Base-by-base conservation (phyloP, 2,797 vertebrate species). In the Aratinga solstitialis region DNA sequence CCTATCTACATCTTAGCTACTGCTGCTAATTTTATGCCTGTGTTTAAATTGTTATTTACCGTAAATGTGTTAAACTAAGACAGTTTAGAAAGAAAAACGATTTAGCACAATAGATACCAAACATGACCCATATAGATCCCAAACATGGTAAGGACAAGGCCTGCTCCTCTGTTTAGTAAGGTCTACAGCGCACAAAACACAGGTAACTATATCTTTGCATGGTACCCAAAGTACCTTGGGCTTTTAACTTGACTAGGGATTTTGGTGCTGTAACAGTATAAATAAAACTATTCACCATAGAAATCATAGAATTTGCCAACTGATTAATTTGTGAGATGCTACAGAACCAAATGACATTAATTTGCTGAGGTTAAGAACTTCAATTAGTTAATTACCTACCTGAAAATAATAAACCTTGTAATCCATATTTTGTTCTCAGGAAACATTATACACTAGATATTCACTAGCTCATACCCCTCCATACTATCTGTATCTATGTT, bases 61-160 rank as follows among this genome's bases (percentile, higher is more conserved):
- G 6, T 23, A 89, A 67, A 47, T 2, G 0, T 7, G 5, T 24
- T 84, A 74, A 66, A 68, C 50, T 79, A 69, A 56, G 40, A 80
- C 13, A 58, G 12, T 32, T 7, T 32, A 36, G 22, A 29, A 53
- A 38, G 18, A 65, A 71, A 69, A 83, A 18, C 3, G 8, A 24
- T 42, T 86, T 71, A 54, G 9, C 27, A 58, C 9, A 26, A 23
- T 1, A 81, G n/a, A 67, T 45, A 69, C 1, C 11, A 83, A 79
- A 69, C 5, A 47, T 2, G 0, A 79, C 27, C 42, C 26, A n/a
- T n/a, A 17, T 1, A 54, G 27, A 67, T 15, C 2, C 13, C 13
- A 26, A 84, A 65, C 29, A 24, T 3, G 4, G 11, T 43, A 74
- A 77, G 26, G 18, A 61, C 9, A 61, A 38, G 48, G 26, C 7